A percentile compares a stretch with the other conserved stretches of the same genome.
Evolutionary conservation across 2,888 invertebrate species (phyloP).

Genomic region (Cheilosia vernalis): DNA sequence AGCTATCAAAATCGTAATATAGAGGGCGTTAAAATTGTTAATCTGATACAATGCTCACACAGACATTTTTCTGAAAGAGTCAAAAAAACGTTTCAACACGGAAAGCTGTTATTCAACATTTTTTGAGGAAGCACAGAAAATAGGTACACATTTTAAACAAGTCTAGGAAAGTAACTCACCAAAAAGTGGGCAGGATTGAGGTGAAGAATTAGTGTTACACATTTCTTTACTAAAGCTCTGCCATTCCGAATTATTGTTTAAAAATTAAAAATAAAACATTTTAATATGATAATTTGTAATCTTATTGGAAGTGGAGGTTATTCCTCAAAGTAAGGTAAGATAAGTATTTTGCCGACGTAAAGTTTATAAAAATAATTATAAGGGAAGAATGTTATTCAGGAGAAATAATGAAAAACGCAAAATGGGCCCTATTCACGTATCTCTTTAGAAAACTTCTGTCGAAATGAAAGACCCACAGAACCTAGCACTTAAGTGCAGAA

Average conservation of each 20-base stretch:
- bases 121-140: constrained; percentile 27
- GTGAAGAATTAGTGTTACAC: constrained; percentile 16
- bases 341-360: too few relatives aligned
- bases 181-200: constrained; percentile 30
- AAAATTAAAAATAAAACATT: constrained; percentile 51
- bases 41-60: constrained; percentile 23
- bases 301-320: not conserved
- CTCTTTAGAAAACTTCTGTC: too few relatives aligned
- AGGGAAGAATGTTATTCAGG: too few relatives aligned
- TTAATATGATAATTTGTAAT: not conserved
- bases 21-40: constrained; percentile 11
- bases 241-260: constrained; percentile 38
- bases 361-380: too few relatives aligned
- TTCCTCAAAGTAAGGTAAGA: not conserved
- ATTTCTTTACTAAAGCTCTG: constrained; percentile 23
- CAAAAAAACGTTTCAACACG: constrained; percentile 23
- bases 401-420: too few relatives aligned
- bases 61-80: constrained; percentile 7
- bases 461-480: too few relatives aligned
- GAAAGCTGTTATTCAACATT: constrained; percentile 31
- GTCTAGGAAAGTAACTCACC: constrained; percentile 50
- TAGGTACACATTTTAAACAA: constrained; percentile 18
- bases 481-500: too few relatives aligned
- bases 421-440: too few relatives aligned
- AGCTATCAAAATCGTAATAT: not conserved